Percentiles rank a stretch among this genome's conserved stretches.
Conservation (phyloP, 1,140 invertebrate genomes). For the Tigriopus japonicus region DNA sequence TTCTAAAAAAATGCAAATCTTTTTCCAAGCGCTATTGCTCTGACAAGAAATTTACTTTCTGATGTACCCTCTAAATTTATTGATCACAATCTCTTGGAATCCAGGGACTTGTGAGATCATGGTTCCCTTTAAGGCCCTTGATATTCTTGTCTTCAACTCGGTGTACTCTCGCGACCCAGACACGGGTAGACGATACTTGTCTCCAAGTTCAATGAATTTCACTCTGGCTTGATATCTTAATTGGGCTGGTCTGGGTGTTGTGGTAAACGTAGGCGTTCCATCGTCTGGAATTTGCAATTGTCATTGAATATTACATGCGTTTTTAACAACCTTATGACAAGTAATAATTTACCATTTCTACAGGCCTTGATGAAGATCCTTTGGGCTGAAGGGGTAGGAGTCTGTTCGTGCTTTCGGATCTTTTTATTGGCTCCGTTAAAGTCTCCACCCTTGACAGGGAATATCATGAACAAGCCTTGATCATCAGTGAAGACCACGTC, state of each 20-base stretch:
- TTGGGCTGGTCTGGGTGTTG: conserved; percentile 37
- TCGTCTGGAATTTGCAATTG: conserved; percentile 13
- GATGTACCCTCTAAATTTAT: conserved; percentile 48
- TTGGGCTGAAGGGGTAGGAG: conserved; percentile 53
- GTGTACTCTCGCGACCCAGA: conserved; percentile 47
- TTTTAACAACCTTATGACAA: neutral
- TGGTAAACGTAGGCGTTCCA: conserved; percentile 23
- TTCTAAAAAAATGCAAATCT: too few species aligned
- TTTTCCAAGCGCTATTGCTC: neutral
- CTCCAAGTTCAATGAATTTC: conserved; percentile 50
- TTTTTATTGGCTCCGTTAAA: conserved; percentile 67
- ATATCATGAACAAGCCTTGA: conserved; percentile 68
- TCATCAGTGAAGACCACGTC: conserved; percentile 64
- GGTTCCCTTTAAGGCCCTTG: conserved; percentile 35
- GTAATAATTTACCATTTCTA: conserved; percentile 10
- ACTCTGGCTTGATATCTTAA: conserved; percentile 48
- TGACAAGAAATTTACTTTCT: conserved; percentile 1
- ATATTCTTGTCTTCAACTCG: conserved; percentile 43
- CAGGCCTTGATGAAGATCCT: conserved; percentile 49
- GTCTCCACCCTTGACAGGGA: conserved; percentile 58
- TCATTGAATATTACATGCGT: neutral
- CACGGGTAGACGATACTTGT: conserved; percentile 48
- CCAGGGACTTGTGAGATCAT: conserved; percentile 45
- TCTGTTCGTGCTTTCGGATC: conserved; percentile 54
- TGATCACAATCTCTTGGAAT: conserved; percentile 44